Percentiles rank a stretch among this genome's conserved stretches.
Evolutionary conservation across 2,888 invertebrate genomes (phyloP).

Genomic region (Gonocerus acuteangulatus): DNA sequence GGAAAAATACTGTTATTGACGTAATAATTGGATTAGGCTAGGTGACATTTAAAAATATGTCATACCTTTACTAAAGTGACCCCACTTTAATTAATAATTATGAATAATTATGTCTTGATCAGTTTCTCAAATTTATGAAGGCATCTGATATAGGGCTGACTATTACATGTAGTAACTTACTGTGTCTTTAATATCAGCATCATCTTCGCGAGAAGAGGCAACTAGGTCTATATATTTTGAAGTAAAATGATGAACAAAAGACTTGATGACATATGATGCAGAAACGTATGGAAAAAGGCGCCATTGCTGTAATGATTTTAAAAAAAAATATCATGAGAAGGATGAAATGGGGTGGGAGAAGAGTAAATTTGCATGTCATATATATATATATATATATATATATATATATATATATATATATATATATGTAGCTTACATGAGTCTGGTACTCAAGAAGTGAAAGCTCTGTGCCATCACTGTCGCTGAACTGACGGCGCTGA

Average conservation of each 20-base stretch:
- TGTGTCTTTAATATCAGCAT: constrained; percentile 42
- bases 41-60: too few species aligned
- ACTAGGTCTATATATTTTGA: constrained; percentile 59
- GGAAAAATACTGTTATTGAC: too few species aligned
- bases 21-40: too few species aligned
- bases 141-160: too few species aligned
- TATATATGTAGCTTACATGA: constrained; percentile 53
- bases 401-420: neutral
- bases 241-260: constrained; percentile 59
- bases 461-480: constrained; percentile 57
- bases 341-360: too few species aligned
- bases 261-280: constrained; percentile 56
- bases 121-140: too few species aligned
- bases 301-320: constrained; percentile 55
- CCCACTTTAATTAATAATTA: too few species aligned
- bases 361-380: too few species aligned
- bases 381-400: neutral
- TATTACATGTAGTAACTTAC: constrained; percentile 33
- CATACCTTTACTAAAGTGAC: too few species aligned
- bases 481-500: constrained; percentile 77
- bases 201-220: constrained; percentile 52
- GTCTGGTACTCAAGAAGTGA: constrained; percentile 88
- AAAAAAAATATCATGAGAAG: constrained; percentile 35
- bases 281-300: constrained; percentile 69
- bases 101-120: too few species aligned